Base-by-base conservation (phyloP, 2,797 vertebrate species). In the Psittacula derbiana region DNA sequence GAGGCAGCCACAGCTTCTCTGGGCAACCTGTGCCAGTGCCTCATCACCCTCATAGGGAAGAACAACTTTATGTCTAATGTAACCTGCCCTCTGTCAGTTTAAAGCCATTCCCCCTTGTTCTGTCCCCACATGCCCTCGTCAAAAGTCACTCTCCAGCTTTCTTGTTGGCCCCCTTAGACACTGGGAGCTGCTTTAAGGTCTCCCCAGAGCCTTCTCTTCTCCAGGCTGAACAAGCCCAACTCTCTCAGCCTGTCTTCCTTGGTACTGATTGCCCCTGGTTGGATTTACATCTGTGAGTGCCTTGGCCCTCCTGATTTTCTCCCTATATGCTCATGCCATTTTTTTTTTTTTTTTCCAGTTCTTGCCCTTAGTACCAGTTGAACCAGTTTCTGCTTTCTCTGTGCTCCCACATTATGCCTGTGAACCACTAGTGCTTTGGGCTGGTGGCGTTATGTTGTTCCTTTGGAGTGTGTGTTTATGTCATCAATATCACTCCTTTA, bases 181-280 rank as follows among this genome's bases (percentile, higher is more conserved):
- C 31, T 57, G 31, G 20, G 13, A 57, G 13, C 20, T 33, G 53
- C 53, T 57, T 15, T 23, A 33, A 57, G 20, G 53, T 57, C 20
- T 57, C 13, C 20, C n/a, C 13, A 33, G 53, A 33, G 31, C n/a
- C n/a, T 33, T 33, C 53, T 33, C 20, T n/a, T 55, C 53, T n/a
- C 8, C 53, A 57, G 20, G n/a, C 53, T 57, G n/a, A 33, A 33
- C 20, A 57, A 57, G 18, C 13, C 20, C 8, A 33, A 23, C 53
- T 57, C 21, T 57, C 20, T 57, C n/a, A 57, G 20, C n/a, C 53
- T 57, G 53, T 33, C 21, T 50, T 38, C 27, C 49, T 25, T 2
- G 1, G 11, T 12, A 9, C 13, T 4, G 1, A 1, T 2, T 13
- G 9, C 10, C 27, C 12, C 36, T 20, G 11, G 40, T 20, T 66